These are phyloP conservation scores for Botia kubotai DNA, from an alignment of 2,797 vertebrate species.

Conservation along the genomic window DNA sequence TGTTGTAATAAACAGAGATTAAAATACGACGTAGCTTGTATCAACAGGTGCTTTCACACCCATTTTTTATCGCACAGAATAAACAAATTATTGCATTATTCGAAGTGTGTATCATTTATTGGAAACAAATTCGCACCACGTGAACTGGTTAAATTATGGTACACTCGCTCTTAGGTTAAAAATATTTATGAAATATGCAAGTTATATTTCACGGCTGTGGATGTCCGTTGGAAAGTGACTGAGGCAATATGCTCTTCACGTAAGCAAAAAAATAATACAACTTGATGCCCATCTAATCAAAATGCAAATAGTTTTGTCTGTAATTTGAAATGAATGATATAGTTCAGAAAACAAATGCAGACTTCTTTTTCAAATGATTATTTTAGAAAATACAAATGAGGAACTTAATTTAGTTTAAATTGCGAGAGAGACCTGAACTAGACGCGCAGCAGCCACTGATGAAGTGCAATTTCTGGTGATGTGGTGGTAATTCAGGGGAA, in stretches of 20 bases:
- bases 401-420: background rate
- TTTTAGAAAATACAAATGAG: constrained; percentile 15
- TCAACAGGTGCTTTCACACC: background rate
- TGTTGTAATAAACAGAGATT: background rate
- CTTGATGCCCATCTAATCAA: background rate
- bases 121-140: background rate
- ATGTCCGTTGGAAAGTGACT: background rate
- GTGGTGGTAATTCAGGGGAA: constrained; percentile 66
- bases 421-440: constrained; percentile 8
- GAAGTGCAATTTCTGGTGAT: constrained; percentile 52
- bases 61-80: background rate
- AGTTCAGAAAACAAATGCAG: background rate
- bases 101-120: background rate
- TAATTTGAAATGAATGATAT: background rate
- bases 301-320: background rate
- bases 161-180: background rate
- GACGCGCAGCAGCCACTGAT: constrained; percentile 68
- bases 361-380: background rate
- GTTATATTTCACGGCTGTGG: background rate
- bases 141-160: background rate
- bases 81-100: too few relatives aligned
- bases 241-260: background rate
- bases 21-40: background rate
- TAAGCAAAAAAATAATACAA: background rate
- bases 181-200: background rate